Evolutionary conservation across 2,888 invertebrate species (phyloP).

Genomic region (Cartodere bifasciata): DNA sequence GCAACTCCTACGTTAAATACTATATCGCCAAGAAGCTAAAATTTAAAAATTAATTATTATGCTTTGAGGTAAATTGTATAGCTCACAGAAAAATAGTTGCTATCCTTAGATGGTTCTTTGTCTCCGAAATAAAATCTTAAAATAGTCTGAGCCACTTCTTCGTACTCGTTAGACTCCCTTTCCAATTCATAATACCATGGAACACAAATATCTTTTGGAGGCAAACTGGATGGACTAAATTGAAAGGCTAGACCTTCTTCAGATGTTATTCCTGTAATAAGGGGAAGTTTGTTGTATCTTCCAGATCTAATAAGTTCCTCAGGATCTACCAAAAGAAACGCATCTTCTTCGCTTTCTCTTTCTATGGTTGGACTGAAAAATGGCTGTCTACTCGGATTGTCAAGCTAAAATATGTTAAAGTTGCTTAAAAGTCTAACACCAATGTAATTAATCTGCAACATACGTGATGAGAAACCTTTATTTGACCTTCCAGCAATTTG

Average conservation of each 20-base stretch:
- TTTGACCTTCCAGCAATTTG: conserved; percentile 28
- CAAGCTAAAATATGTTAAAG: no score
- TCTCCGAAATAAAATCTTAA: conserved; percentile 25
- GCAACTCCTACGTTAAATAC: conserved; percentile 20
- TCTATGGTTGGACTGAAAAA: conserved; percentile 23
- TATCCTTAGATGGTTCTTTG: conserved; percentile 16
- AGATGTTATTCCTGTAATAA: conserved; percentile 27
- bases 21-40: conserved; percentile 16
- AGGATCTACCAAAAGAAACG: conserved; percentile 26
- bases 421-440: no score
- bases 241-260: conserved; percentile 27
- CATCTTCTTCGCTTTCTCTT: conserved; percentile 15
- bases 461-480: no score
- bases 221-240: no score
- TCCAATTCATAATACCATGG: conserved; percentile 21
- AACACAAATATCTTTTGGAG: conserved; percentile 18
- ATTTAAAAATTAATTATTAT: background rate
- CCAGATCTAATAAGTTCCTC: conserved; percentile 23
- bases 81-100: no score
- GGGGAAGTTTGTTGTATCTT: conserved; percentile 27
- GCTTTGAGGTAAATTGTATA: no score
- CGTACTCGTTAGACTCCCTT: conserved; percentile 18
- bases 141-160: conserved; percentile 18
- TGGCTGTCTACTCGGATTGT: no score
- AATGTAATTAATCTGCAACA: no score